phyloP scores from a whole-genome alignment of 1,140 invertebrate species.

The Meloidogyne exigua region DNA sequence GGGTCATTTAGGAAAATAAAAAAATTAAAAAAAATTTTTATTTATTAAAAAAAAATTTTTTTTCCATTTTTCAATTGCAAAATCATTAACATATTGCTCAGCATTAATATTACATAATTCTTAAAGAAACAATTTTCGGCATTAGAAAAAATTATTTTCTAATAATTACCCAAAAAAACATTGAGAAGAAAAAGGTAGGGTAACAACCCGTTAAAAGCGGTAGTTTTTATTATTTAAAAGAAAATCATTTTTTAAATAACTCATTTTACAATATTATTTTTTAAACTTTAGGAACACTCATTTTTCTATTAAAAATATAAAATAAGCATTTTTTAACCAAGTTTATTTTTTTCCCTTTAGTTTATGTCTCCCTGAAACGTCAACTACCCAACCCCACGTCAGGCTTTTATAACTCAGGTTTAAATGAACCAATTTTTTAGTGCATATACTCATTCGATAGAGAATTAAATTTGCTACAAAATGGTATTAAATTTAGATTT shows the following conservation, averaged over 20 bases:
- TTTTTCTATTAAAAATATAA: too few relatives aligned
- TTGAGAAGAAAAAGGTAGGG: not conserved
- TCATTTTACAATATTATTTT: slow-evolving; percentile 1
- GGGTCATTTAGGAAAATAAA: too few relatives aligned
- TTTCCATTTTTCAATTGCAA: not conserved
- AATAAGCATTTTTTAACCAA: too few relatives aligned
- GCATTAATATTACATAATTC: not conserved
- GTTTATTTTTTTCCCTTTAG: too few relatives aligned
- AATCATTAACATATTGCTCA: not conserved
- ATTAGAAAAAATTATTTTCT: not conserved
- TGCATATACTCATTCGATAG: too few relatives aligned
- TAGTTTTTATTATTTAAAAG: not conserved
- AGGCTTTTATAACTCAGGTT: too few relatives aligned
- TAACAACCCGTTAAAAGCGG: not conserved
- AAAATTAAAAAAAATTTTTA: not conserved
- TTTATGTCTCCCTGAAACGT: too few relatives aligned
- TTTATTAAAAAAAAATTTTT: not conserved
- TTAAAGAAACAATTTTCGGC: not conserved
- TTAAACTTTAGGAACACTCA: too few relatives aligned
- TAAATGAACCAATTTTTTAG: too few relatives aligned
- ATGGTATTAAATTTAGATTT: too few relatives aligned
- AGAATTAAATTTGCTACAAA: too few relatives aligned
- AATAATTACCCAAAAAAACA: not conserved
- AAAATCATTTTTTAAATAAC: not conserved
- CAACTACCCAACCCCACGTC: too few relatives aligned